These are phyloP conservation scores for Cryptoprocta ferox DNA, from an alignment of 2,797 vertebrate genomes.

Conservation along the genomic window DNA sequence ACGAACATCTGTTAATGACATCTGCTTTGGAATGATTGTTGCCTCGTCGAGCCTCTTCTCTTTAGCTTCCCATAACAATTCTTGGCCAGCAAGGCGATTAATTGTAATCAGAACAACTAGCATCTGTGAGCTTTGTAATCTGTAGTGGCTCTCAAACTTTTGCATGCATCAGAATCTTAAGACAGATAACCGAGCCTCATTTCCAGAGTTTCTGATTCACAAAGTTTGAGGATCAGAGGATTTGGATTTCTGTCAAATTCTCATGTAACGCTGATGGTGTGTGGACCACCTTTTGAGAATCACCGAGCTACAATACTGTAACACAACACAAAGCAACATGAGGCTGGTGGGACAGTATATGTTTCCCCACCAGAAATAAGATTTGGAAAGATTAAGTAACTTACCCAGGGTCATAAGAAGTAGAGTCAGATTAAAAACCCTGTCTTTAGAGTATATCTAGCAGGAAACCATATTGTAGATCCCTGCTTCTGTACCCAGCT, in stretches of 20 bases:
- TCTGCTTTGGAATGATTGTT: background rate
- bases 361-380: background rate
- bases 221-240: background rate
- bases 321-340: background rate
- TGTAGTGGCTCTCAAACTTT: background rate
- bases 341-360: background rate
- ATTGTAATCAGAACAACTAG: background rate
- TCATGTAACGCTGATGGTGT: background rate
- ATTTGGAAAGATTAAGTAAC: background rate
- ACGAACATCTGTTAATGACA: background rate
- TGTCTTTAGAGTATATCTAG: background rate
- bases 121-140: background rate
- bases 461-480: background rate
- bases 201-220: background rate
- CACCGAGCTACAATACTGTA: background rate
- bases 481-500: background rate
- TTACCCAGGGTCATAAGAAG: background rate
- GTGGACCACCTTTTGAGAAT: background rate
- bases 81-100: background rate
- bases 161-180: background rate
- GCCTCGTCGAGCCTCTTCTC: background rate
- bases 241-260: background rate
- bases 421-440: background rate
- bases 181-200: background rate
- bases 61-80: background rate